Base-by-base conservation (phyloP, 2,888 invertebrate genomes). In the Alentia gelatinosa region DNA sequence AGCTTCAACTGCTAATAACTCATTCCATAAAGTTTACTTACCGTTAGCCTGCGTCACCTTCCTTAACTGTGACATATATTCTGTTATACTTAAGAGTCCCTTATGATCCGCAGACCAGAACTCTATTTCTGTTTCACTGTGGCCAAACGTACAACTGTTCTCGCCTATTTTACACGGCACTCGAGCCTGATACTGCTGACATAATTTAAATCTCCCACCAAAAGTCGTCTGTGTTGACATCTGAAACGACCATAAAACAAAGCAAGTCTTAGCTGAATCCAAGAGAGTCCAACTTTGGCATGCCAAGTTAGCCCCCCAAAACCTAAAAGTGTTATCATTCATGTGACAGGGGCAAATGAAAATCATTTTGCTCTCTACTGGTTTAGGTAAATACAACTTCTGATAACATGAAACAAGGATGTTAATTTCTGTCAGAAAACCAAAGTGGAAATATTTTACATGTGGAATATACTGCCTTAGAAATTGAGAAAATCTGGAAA, bases 51-150 rank as follows among this genome's bases (percentile, higher is more conserved):
- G 79, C 23, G 39, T 35, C 1, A 79, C 39, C 26, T 63, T 89
- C 26, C 39, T 37, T 7, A 90, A 30, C 19, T 63, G 74, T 4
- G 40, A 12, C 19, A 95, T 93, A 91, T 95, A 95, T 30, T 91
- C 91, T 9, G 89, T 90, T 15, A 95, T 92, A 75, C 89, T 92
- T 86, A 95, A 94, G 1, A 90, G 86, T 9, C 93, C 94, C 1
- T 94, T 93, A 42, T 93, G 93, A 68, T 95, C 95, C 93, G 94
- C 90, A 5, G 92, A 92, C 95, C 95, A 95, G 91, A 95, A 95
- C 68, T 95, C 94, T 88, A 95, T 91, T 89, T 95, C 95, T 89
- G 94, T 94, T 84, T 94, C 92, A 56, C 93, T 94, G 93, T 95
- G 95, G n/a, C 95, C 95, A 89, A 94, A 94, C 35, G 93, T 93